These are phyloP conservation scores for Tachina grossa DNA, from an alignment of 2,888 invertebrate genomes.

Conservation along the genomic window DNA sequence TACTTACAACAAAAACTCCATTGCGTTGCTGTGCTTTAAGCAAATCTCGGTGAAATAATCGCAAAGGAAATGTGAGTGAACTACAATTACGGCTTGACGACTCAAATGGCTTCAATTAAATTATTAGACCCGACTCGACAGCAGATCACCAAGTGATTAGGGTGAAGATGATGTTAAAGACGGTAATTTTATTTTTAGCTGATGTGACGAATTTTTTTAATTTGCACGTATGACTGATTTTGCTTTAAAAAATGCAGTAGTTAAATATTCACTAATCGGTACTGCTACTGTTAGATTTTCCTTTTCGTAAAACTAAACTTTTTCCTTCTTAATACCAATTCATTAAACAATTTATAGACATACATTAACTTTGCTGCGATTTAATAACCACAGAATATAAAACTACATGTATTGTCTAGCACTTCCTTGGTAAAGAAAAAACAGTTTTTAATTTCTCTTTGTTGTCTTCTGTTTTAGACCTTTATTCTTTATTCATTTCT, in stretches of 20 bases:
- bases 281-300: background rate
- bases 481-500: slow-evolving; percentile 9
- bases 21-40: slow-evolving; percentile 73
- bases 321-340: background rate
- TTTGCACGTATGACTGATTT: slow-evolving; percentile 40
- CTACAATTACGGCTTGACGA: slow-evolving; percentile 31
- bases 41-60: slow-evolving; percentile 50
- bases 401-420: slow-evolving; percentile 54
- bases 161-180: slow-evolving; percentile 42
- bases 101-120: background rate
- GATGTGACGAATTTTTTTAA: slow-evolving; percentile 67
- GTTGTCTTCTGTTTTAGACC: slow-evolving; percentile 54
- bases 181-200: slow-evolving; percentile 71
- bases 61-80: slow-evolving; percentile 13
- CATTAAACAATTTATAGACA: background rate
- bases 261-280: background rate
- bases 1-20: slow-evolving; percentile 83
- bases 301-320: background rate
- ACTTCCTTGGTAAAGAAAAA: slow-evolving; percentile 45
- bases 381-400: background rate
- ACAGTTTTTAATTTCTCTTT: slow-evolving; percentile 48
- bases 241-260: slow-evolving; percentile 13
- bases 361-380: background rate
- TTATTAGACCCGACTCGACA: background rate
- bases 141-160: slow-evolving; percentile 43